These are phyloP conservation scores for human (Homo sapiens) DNA, from an alignment of 2,113 vertebrate genomes.

Conservation along the genomic window GRCh38 chr1:86986001-86986500, in stretches of 20 bases:
- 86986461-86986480: background rate
- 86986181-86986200: background rate
- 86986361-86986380: background rate
- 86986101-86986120: background rate
- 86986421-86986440: background rate
- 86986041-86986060: background rate
- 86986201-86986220: background rate
- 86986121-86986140: slow-evolving; percentile 28
- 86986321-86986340: background rate
- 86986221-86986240: background rate
- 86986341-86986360: background rate
- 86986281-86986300: background rate
- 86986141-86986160: background rate
- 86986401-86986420: background rate
- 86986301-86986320: background rate
- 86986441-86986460: background rate
- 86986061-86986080: background rate
- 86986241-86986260: background rate
- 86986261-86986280: background rate
- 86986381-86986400: background rate
- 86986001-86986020: background rate
- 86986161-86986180: background rate
- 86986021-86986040: slow-evolving; percentile 30
- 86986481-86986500: background rate
- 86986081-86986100: background rate